Evolutionary conservation across 2,113 vertebrate species (phyloP).

Genomic region (Sapajus apella): DNA sequence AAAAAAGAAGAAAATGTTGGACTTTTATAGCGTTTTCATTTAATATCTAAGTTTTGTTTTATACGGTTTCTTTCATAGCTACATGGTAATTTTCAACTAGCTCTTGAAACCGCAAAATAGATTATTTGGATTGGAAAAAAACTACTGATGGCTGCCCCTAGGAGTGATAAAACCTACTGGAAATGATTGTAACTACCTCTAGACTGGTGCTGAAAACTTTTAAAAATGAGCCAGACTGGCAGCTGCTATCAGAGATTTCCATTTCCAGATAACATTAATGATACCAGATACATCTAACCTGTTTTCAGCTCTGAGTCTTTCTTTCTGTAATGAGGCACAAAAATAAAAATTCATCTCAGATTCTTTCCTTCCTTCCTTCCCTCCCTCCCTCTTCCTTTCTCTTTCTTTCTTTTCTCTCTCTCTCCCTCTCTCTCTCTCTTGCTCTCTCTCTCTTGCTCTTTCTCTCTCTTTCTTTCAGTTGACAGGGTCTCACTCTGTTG

Average conservation of each 20-base stretch:
- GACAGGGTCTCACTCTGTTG: too few species aligned
- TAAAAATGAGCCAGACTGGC: constrained; percentile 70
- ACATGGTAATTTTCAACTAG: constrained; percentile 47
- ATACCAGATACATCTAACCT: constrained; percentile 58
- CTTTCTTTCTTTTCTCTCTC: too few species aligned
- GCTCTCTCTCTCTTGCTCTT: too few species aligned
- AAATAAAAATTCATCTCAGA: too few species aligned
- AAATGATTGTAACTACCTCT: constrained; percentile 62
- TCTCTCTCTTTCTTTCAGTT: too few species aligned
- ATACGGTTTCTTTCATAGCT: constrained; percentile 22
- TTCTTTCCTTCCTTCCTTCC: too few species aligned
- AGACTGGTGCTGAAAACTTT: constrained; percentile 25
- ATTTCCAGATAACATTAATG: constrained; percentile 77
- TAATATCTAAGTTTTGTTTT: constrained; percentile 64
- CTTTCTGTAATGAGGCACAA: not conserved
- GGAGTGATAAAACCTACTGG: constrained; percentile 61
- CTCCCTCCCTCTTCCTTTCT: too few species aligned
- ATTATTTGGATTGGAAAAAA: constrained; percentile 62
- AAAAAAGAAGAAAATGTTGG: not conserved
- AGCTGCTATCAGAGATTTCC: constrained; percentile 62
- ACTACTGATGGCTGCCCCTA: constrained; percentile 61
- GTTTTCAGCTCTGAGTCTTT: constrained; percentile 52
- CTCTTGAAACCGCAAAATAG: constrained; percentile 51
- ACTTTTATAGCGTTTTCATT: constrained; percentile 17
- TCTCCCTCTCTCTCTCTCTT: too few species aligned